These are phyloP conservation scores for Notothenia coriiceps DNA, from an alignment of 2,113 vertebrate species.

Conservation along the genomic window DNA sequence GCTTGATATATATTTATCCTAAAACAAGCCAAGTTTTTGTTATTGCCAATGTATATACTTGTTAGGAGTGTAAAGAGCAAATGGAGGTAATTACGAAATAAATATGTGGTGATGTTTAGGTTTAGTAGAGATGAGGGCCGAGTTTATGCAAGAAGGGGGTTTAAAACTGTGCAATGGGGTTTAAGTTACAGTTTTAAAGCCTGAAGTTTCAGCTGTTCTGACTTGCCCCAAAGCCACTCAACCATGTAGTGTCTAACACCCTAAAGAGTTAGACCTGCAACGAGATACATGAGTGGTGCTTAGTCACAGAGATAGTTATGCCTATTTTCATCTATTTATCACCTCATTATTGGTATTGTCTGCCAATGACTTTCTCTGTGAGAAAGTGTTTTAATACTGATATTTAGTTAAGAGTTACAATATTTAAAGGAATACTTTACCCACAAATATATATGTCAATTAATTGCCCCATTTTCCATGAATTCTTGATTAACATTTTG, in stretches of 20 bases:
- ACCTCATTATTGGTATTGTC: background rate
- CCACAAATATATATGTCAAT: background rate
- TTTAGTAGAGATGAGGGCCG: conserved; percentile 22
- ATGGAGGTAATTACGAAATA: conserved; percentile 18
- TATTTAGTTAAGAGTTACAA: background rate
- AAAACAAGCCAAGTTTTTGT: background rate
- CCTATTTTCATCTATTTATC: background rate
- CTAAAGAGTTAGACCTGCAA: conserved; percentile 13
- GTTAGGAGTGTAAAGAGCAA: conserved; percentile 6
- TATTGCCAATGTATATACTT: conserved; percentile 7
- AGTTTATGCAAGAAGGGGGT: conserved; percentile 3
- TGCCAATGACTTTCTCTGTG: background rate
- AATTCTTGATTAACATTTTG: background rate
- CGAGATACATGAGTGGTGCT: background rate
- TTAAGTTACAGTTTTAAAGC: conserved; percentile 60
- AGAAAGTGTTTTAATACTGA: background rate
- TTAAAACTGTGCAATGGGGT: conserved; percentile 23
- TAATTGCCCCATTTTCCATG: background rate
- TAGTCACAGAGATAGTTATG: background rate
- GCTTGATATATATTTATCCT: conserved; percentile 1
- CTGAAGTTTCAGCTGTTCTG: conserved; percentile 35
- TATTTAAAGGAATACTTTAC: background rate
- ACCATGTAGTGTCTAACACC: conserved; percentile 27
- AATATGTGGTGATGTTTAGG: conserved; percentile 38
- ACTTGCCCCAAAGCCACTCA: conserved; percentile 40